Base-by-base conservation (phyloP, 2,113 vertebrate genomes). In the Anhinga rufa region DNA sequence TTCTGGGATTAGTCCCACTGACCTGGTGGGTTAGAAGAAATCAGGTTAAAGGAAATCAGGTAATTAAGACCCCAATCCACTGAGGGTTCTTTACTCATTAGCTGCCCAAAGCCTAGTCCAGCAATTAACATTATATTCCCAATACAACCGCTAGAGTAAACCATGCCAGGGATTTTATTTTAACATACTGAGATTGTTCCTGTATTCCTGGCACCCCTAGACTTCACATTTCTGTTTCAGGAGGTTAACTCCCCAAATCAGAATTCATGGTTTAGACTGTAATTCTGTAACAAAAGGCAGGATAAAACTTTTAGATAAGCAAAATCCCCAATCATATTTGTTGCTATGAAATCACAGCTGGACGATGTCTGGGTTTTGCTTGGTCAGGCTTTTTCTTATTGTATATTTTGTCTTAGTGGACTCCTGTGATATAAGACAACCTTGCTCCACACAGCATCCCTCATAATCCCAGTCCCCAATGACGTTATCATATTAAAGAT, bases 11-110 rank as follows among this genome's bases (percentile, higher is more conserved):
- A 95, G 84, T 91, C 60, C 75, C 78, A 88, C 64, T 93, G 94
- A 92, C 89, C 82, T 91, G 65, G n/a, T 71, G 60, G 62, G 87
- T 85, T 80, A 94, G 36, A 90, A 29, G 70, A 97, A 97, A 97
- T 91, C 83, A 96, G 91, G 93, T 92, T 95, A 97, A 89, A 95
- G 91, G 29, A 95, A 92, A 91, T 93, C 89, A 83, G 86, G 89
- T 96, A 95, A 96, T 97, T 96, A 96, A 97, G 58, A 75, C 84
- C 81, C 36, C 62, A 82, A 9, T 85, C 93, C 66, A 42, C 14
- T 61, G 92, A 96, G 79, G 75, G 66, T 92, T 82, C 87, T 80
- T 95, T 88, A 42, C 58, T 97, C 90, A 93, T 97, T 97, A 97
- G 46, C 94, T 96, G 93, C 68, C 95, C 94, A 95, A 95, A 95